Percentiles rank a stretch among this genome's conserved stretches.
Conservation (phyloP, 2,113 vertebrate genomes). For the Dasyprocta punctata region DNA sequence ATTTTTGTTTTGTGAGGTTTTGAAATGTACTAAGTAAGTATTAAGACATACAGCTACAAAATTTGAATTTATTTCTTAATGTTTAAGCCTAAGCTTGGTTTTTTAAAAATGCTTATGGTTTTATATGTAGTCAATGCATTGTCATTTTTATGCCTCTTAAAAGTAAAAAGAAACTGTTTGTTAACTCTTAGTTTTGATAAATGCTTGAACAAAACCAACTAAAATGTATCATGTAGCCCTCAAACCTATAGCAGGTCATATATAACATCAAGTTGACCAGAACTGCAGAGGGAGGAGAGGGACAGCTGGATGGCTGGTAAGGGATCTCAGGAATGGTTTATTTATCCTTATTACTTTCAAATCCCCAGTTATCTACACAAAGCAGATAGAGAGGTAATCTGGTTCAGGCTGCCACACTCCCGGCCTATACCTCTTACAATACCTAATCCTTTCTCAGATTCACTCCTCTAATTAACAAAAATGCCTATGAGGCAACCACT, state of each 20-base stretch:
- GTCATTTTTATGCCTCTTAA: neutral
- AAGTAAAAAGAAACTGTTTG: constrained; percentile 20
- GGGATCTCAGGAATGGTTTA: neutral
- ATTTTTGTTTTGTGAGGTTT: constrained; percentile 19
- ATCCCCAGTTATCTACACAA: neutral
- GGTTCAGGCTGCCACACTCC: neutral
- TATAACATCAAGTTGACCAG: neutral
- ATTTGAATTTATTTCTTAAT: constrained; percentile 9
- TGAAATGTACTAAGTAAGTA: neutral
- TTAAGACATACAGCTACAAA: neutral
- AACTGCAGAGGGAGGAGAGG: neutral
- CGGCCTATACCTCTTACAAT: neutral
- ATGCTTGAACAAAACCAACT: constrained; percentile 17
- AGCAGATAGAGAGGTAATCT: neutral
- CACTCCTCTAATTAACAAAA: neutral
- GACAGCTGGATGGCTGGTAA: neutral
- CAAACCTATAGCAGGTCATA: neutral
- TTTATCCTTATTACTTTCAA: neutral
- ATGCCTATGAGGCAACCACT: neutral
- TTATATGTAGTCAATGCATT: neutral
- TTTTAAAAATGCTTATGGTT: neutral
- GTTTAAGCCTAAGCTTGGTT: neutral
- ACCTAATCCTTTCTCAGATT: neutral
- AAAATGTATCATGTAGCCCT: neutral
- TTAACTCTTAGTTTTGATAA: constrained; percentile 14